phyloP scores from a whole-genome alignment of 2,797 vertebrate genomes.

The Alectoris magna region DNA sequence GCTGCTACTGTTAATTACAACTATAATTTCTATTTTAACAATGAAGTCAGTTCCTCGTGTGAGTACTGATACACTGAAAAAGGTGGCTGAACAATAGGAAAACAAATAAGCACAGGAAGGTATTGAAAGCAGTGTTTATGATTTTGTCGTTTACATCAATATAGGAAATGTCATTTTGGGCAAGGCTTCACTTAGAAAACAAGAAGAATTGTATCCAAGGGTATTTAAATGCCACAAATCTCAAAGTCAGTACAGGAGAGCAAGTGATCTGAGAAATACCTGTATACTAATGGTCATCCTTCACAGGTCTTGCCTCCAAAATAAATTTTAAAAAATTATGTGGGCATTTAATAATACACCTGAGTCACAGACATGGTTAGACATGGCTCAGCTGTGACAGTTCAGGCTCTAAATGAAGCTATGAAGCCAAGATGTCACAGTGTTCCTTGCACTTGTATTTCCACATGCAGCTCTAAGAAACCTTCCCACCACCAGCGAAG shows the following conservation, averaged over 20 bases:
- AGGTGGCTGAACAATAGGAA: background rate
- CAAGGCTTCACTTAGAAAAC: background rate
- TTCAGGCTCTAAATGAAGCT: background rate
- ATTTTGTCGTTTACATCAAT: constrained; percentile 12
- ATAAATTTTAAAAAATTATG: background rate
- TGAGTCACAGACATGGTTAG: background rate
- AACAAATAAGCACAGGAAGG: background rate
- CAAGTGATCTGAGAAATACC: background rate
- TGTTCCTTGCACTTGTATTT: background rate
- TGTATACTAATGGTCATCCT: background rate
- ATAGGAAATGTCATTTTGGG: background rate
- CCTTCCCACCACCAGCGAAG: background rate
- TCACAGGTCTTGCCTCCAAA: background rate
- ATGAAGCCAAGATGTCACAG: background rate
- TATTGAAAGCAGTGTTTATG: background rate
- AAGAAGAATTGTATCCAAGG: background rate
- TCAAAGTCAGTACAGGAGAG: background rate
- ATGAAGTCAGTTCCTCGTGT: background rate
- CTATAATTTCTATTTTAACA: constrained; percentile 2
- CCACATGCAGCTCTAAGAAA: background rate
- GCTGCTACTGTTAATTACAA: constrained; percentile 49
- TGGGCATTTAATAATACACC: background rate
- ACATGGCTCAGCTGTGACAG: background rate
- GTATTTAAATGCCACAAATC: background rate
- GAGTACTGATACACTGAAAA: background rate